Base-by-base conservation (phyloP, 2,888 invertebrate species). In the Drosophila suboccidentalis region DNA sequence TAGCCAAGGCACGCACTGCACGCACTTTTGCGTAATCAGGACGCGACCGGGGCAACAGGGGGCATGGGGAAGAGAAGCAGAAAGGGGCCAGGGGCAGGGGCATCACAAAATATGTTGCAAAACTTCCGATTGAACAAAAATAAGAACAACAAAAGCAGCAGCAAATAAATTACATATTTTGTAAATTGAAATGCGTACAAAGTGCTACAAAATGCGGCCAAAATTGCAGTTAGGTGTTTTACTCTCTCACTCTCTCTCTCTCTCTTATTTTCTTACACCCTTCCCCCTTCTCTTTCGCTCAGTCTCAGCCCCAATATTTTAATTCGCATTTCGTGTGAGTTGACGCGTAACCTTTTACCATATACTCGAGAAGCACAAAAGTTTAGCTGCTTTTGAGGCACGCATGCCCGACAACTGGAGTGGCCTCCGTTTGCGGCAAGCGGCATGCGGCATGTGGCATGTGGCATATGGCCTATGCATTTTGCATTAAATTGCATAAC, bases 401-500 rank as follows among this genome's bases (percentile, higher is more conserved):
- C 86, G 86, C 86, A 87, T 87, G 86, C 87, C 85, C 82, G 78
- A 60, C 75, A 63, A 69, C 61, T 87, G 62, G 71, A 89, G 83
- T 82, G 88, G 88, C 76, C 57, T 50, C 53, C 49, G 60, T 53
- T 50, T 26, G 44, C 43, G 43, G 38, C 51, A 51, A 9, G 46
- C n/a, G 46, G 46, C 46, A 46, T 29, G n/a, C 15, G 29, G 38
- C 43, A 34, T 39, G 26, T 10, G 9, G 41, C 29, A 53, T 34
- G 59, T 36, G 47, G 67, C 47, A n/a, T 17, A 36, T 34, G 54
- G 55, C 65, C 66, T 68, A 67, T 81, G 85, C 80, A 86, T 75
- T 88, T 88, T 88, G 80, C 84, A 87, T 89, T 89, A 87, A 87
- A 87, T 87, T 87, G 78, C 89, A 89, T 82, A 87, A 89, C 89